Conservation (phyloP, 2,797 vertebrate genomes). For the Sternarchorhynchus goeldii region DNA sequence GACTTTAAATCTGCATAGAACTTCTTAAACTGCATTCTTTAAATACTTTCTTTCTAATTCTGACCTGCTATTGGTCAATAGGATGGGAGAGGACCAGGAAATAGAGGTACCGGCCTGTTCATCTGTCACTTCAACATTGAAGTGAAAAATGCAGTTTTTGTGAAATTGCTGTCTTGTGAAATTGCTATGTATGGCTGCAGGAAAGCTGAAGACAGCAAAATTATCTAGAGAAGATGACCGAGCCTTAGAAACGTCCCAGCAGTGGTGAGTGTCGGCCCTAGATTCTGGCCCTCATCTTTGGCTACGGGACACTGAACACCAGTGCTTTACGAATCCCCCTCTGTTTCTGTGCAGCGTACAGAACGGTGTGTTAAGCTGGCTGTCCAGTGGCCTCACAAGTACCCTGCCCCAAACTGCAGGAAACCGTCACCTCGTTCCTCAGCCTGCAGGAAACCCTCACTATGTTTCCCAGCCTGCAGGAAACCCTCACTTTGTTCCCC, state of each 20-base stretch:
- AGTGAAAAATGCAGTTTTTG: neutral
- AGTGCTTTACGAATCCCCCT: no score
- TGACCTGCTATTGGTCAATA: slow-evolving; percentile 3
- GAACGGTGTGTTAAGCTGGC: slow-evolving; percentile 74
- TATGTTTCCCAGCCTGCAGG: slow-evolving; percentile 85
- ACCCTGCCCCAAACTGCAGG: slow-evolving; percentile 71
- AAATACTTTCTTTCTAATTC: neutral
- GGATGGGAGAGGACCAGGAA: slow-evolving; percentile 17
- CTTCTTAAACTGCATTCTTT: neutral
- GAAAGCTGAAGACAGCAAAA: slow-evolving; percentile 47
- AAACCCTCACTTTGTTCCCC: slow-evolving; percentile 59
- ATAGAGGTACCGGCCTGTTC: slow-evolving; percentile 3
- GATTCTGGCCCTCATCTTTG: neutral
- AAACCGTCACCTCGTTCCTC: slow-evolving; percentile 66
- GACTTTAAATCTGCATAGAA: neutral
- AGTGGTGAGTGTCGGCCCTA: slow-evolving; percentile 40
- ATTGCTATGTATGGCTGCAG: slow-evolving; percentile 28
- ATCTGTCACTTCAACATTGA: neutral
- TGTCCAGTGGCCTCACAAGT: slow-evolving; percentile 75
- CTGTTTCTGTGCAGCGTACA: slow-evolving; percentile 53
- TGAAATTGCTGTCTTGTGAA: neutral
- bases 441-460: slow-evolving; percentile 66
- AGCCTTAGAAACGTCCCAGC: slow-evolving; percentile 51
- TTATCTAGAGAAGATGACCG: slow-evolving; percentile 48
- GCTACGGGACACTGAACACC: neutral